phyloP scores from a whole-genome alignment of 2,888 invertebrate species.

The Strigamia crassipes region DNA sequence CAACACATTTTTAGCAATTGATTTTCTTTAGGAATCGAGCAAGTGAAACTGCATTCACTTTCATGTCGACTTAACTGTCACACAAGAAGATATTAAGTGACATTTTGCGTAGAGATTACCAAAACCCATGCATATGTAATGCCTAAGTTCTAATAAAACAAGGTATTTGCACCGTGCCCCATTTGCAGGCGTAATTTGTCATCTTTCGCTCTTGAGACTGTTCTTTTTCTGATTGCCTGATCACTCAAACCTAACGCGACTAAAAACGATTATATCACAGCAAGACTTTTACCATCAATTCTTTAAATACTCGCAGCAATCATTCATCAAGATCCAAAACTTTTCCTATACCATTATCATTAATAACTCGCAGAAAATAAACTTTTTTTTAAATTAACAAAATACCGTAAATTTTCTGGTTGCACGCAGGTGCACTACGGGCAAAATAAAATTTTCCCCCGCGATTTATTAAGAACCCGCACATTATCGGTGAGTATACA shows the following conservation, averaged over 20 bases:
- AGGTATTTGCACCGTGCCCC: background rate
- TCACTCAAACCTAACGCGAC: background rate
- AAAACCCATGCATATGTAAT: conserved; percentile 19
- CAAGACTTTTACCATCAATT: background rate
- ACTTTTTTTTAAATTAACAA: too few relatives aligned
- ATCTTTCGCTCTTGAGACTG: background rate
- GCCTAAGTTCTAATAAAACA: background rate
- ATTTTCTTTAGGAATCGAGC: background rate
- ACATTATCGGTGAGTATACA: too few relatives aligned
- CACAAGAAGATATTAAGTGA: background rate
- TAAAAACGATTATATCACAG: background rate
- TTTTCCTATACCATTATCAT: background rate
- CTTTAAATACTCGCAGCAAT: background rate
- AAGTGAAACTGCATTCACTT: background rate
- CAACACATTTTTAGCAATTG: background rate
- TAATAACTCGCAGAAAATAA: too few relatives aligned
- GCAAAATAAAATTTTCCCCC: too few relatives aligned
- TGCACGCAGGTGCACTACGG: too few relatives aligned
- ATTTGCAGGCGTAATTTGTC: background rate
- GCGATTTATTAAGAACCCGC: too few relatives aligned
- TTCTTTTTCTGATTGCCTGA: conserved; percentile 3
- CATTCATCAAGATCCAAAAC: background rate
- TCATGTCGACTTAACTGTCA: background rate
- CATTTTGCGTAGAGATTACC: background rate
- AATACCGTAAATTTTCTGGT: too few relatives aligned